Percentiles rank a stretch among this genome's conserved stretches.
Evolutionary conservation across 2,888 invertebrate species (phyloP).

Genomic region (Parnassius apollo): DNA sequence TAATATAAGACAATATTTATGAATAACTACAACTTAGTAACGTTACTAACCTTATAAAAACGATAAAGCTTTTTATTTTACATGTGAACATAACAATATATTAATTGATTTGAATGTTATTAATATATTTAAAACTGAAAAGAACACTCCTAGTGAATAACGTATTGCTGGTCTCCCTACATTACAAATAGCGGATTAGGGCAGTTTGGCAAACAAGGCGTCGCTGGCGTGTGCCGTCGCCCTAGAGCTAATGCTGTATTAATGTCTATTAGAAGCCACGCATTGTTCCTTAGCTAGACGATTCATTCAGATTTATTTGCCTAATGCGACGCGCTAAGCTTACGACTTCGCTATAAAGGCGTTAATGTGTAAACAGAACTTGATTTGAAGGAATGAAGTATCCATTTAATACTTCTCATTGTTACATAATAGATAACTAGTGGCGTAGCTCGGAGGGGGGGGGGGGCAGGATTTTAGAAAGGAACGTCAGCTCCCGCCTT

Average conservation of each 20-base stretch:
- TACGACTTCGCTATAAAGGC: constrained; percentile 50
- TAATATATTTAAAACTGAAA: no score
- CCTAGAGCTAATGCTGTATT: constrained; percentile 76
- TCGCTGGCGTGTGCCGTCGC: constrained; percentile 67
- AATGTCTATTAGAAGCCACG: constrained; percentile 72
- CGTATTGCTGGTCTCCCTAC: constrained; percentile 42
- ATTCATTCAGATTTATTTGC: constrained; percentile 69
- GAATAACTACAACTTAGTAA: no score
- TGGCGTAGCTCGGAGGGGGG: no score
- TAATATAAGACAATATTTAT: no score
- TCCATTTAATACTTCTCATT: constrained; percentile 40
- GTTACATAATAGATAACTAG: no score
- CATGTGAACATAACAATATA: no score
- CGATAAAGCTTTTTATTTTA: no score
- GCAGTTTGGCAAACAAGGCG: constrained; percentile 82
- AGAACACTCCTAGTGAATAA: background rate
- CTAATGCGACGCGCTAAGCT: constrained; percentile 65
- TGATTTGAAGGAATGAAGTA: constrained; percentile 31
- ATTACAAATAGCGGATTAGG: constrained; percentile 79
- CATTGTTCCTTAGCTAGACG: constrained; percentile 65
- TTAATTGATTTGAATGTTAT: no score
- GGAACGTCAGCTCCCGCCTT: no score
- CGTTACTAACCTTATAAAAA: no score
- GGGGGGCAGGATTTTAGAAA: no score
- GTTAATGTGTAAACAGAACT: constrained; percentile 48